A percentile compares a stretch with the other conserved stretches of the same genome.
These are phyloP conservation scores for Strigops habroptila DNA, from an alignment of 2,113 vertebrate genomes.

Conservation along the genomic window DNA sequence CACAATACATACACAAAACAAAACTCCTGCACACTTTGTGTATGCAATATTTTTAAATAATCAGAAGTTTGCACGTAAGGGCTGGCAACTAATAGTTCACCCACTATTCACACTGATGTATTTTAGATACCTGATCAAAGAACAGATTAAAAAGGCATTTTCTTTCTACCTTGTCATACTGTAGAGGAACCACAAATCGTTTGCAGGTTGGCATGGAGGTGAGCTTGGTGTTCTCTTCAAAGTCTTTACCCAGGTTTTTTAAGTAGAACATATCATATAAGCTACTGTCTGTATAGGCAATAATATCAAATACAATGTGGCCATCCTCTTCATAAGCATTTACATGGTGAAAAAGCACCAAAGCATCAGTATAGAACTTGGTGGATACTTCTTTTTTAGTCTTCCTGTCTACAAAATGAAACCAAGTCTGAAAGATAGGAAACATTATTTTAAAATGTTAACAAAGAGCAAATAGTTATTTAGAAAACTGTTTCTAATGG, in stretches of 20 bases:
- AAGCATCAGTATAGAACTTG: conserved; percentile 79
- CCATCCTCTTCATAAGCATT: conserved; percentile 90
- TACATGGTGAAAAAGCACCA: conserved; percentile 89
- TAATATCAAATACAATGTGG: conserved; percentile 86
- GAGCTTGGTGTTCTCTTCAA: conserved; percentile 9
- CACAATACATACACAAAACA: not conserved
- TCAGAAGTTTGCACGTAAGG: not conserved
- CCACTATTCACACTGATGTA: not conserved
- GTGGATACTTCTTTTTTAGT: conserved; percentile 78
- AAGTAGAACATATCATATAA: conserved; percentile 92
- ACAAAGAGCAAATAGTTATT: not conserved
- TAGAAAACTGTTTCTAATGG: not conserved
- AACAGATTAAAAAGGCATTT: not conserved
- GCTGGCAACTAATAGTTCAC: not conserved
- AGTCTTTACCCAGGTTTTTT: conserved; percentile 71
- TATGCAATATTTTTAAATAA: not conserved
- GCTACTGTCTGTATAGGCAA: conserved; percentile 82
- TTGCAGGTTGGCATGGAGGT: conserved; percentile 73
- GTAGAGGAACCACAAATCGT: conserved; percentile 85
- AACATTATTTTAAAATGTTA: not conserved
- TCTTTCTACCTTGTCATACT: conserved; percentile 77
- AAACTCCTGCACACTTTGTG: not conserved
- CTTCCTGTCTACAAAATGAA: conserved; percentile 88
- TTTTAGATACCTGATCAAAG: not conserved
- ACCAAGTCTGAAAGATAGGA: conserved; percentile 79